Evolutionary conservation across 2,888 invertebrate genomes (phyloP).

Genomic region (Gymnoscelis rufifasciata): DNA sequence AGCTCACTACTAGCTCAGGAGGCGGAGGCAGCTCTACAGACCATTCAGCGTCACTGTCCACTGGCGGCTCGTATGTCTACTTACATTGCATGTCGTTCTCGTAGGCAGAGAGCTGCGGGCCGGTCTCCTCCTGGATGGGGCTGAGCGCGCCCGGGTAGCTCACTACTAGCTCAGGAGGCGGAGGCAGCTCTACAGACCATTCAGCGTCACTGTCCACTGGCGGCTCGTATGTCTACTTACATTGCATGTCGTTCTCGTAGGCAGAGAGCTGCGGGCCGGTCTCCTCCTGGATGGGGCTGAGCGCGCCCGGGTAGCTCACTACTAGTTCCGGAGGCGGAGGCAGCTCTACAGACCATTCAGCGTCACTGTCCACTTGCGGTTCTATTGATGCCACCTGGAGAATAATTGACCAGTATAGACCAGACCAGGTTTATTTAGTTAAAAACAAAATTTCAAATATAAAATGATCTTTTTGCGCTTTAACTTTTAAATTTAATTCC

Average conservation of each 20-base stretch:
- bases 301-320: constrained; percentile 61
- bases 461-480: too few relatives aligned
- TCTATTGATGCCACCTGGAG: constrained; percentile 53
- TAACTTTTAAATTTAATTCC: too few relatives aligned
- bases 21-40: too few relatives aligned
- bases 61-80: too few relatives aligned
- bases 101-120: constrained; percentile 62
- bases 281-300: constrained; percentile 69
- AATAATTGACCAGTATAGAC: too few relatives aligned
- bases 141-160: constrained; percentile 11
- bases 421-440: too few relatives aligned
- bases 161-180: constrained; percentile 61
- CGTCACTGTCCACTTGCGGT: constrained; percentile 35
- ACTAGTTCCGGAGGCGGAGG: constrained; percentile 57
- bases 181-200: constrained; percentile 40
- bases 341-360: too few relatives aligned
- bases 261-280: constrained; percentile 63
- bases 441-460: too few relatives aligned
- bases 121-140: constrained; percentile 66
- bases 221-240: constrained; percentile 54
- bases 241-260: constrained; percentile 62
- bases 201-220: constrained; percentile 29
- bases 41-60: constrained; percentile 26
- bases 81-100: constrained; percentile 64
- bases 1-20: constrained; percentile 60